Conservation (phyloP, 2,888 invertebrate species). For the Plagodis pulveraria region DNA sequence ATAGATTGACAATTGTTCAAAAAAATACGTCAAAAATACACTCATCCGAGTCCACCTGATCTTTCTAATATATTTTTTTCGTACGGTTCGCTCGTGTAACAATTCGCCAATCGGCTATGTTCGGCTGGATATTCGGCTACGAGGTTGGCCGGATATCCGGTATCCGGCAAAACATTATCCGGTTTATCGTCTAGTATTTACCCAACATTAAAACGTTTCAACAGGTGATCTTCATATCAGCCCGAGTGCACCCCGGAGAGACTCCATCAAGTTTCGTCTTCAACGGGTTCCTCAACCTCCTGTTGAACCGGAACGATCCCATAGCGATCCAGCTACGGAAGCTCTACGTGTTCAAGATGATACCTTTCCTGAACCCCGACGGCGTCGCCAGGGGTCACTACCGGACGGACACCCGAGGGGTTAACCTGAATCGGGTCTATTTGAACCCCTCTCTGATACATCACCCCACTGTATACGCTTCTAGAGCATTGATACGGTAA, state of each 20-base stretch:
- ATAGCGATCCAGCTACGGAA: constrained; percentile 90
- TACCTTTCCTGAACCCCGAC: constrained; percentile 96
- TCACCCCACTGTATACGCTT: constrained; percentile 95
- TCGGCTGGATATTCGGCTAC: too few relatives aligned
- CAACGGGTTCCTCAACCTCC: constrained; percentile 93
- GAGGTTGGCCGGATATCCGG: too few relatives aligned
- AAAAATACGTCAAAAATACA: too few relatives aligned
- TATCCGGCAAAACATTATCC: too few relatives aligned
- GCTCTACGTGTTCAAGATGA: constrained; percentile 93
- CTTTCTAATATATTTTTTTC: too few relatives aligned
- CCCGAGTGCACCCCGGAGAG: constrained; percentile 96
- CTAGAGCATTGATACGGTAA: constrained; percentile 89
- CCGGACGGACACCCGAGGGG: constrained; percentile 93
- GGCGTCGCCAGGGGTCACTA: constrained; percentile 95
- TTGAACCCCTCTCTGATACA: constrained; percentile 89
- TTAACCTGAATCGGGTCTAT: constrained; percentile 95
- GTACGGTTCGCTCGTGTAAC: too few relatives aligned
- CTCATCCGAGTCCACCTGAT: too few relatives aligned
- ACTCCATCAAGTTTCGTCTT: constrained; percentile 96
- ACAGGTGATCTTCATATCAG: constrained; percentile 93
- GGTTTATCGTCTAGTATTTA: not conserved
- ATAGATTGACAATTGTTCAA: too few relatives aligned
- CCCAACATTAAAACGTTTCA: not conserved
- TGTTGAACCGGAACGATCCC: constrained; percentile 90
- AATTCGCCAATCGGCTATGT: too few relatives aligned